These are phyloP conservation scores for Lasioglossum baleicum DNA, from an alignment of 1,140 invertebrate species.

Conservation along the genomic window DNA sequence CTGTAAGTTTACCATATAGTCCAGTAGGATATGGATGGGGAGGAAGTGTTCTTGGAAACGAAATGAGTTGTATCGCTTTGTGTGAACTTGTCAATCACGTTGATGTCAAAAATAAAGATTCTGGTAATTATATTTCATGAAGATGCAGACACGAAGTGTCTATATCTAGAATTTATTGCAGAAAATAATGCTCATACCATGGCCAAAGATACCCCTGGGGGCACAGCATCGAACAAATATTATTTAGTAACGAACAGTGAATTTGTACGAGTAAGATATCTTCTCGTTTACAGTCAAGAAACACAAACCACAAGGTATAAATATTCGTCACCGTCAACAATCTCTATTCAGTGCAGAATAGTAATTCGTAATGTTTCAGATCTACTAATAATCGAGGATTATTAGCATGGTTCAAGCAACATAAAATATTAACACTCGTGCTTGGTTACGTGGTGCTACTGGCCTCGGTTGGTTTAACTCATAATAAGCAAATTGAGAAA, in stretches of 20 bases:
- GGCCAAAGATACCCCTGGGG: constrained; percentile 77
- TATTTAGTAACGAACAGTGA: constrained; percentile 89
- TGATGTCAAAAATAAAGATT: constrained; percentile 77
- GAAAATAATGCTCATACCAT: constrained; percentile 72
- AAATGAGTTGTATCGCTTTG: constrained; percentile 88
- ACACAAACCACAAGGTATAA: constrained; percentile 68
- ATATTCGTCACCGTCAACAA: constrained; percentile 9
- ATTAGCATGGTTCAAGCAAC: constrained; percentile 75
- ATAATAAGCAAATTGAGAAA: constrained; percentile 77
- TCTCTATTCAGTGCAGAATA: background rate
- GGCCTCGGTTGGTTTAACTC: constrained; percentile 76
- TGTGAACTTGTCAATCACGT: constrained; percentile 89
- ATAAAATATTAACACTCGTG: constrained; percentile 78
- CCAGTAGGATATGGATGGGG: constrained; percentile 87
- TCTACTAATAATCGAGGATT: constrained; percentile 63
- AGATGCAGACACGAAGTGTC: background rate
- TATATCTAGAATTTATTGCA: constrained; percentile 44
- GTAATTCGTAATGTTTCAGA: constrained; percentile 62
- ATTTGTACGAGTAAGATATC: constrained; percentile 87
- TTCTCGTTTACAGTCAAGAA: constrained; percentile 86
- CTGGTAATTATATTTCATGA: constrained; percentile 57
- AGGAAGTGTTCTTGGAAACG: constrained; percentile 85
- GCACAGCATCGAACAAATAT: constrained; percentile 85
- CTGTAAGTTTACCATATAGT: constrained; percentile 85
- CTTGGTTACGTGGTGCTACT: constrained; percentile 77